Base-by-base conservation (phyloP, 53 echinoderm and acorn worm genomes). In the Paracentrotus lividus region DNA sequence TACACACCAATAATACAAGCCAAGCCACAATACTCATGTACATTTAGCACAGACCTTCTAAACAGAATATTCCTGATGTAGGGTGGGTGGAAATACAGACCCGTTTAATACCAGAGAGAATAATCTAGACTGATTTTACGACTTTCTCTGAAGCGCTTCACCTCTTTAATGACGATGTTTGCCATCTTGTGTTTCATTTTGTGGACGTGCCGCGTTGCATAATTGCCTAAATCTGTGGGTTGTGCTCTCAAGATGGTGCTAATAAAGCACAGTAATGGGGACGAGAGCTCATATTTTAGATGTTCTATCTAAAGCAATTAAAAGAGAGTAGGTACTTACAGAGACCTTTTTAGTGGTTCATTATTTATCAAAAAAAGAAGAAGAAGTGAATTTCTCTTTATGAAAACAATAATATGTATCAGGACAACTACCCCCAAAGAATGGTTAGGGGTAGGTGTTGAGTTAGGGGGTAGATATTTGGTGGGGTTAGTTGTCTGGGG, bases 191-290 rank as follows among this genome's bases (percentile, higher is more conserved):
- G 45, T 81, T 81, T 26, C 81, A 81, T 26, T 45, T 43, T 81
- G 8, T 24, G 81, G 26, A 81, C 47, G 24, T 81, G 14, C 0
- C 45, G 81, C 45, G 12, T 81, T 8, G 13, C 45, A n/a, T 81
- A 81, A 81, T 81, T 81, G 81, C 81, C 81, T n/a, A 47, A 45
- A 76, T 43, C 81, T 16, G 4, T 45, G 47, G 81, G 45, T 24
- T 47, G 43, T 9, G 40, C 24, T 81, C 45, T 81, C n/a, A 3
- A n/a, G 26, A 9, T 81, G 81, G 24, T 43, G 47, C 7, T 42
- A 26, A 76, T 76, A 76, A 76, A 76, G 42, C 76, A 40, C 42
- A 4, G 76, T 76, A 76, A 76, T 76, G 38, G 76, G 76, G 23
- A 76, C 42, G 38, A 76, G 18, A 38, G 76, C 42, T 18, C 76